Conservation (phyloP, 2,888 invertebrate species). For the Eupithecia inturbata region DNA sequence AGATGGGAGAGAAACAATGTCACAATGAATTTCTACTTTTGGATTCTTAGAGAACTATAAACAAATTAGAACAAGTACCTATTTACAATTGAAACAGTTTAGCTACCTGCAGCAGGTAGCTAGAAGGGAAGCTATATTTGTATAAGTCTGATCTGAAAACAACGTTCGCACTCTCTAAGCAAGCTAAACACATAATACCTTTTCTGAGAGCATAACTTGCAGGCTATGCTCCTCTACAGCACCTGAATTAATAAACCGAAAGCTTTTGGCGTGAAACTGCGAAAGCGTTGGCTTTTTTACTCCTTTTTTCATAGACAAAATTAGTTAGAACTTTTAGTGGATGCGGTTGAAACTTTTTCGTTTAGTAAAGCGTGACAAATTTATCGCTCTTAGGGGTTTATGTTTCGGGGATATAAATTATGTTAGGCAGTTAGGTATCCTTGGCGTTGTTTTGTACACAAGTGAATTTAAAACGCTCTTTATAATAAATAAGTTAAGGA, state of each 20-base stretch:
- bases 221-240: background rate
- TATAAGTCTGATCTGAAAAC: background rate
- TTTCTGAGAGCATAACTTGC: background rate
- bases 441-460: background rate
- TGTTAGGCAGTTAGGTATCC: background rate
- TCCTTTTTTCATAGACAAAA: conserved; percentile 3
- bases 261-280: background rate
- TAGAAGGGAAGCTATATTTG: background rate
- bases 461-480: background rate
- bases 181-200: background rate
- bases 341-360: conserved; percentile 9
- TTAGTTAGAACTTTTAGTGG: background rate
- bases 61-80: no score
- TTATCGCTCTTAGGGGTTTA: conserved; percentile 1
- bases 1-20: background rate
- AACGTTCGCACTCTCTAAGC: background rate
- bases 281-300: conserved; percentile 1
- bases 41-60: background rate
- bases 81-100: no score
- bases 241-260: conserved; percentile 11
- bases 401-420: background rate
- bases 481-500: no score
- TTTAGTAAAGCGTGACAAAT: background rate
- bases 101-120: background rate
- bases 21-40: background rate